Percentiles rank a stretch among this genome's conserved stretches.
Conservation (phyloP, 2,113 vertebrate genomes). For the Danionella cerebrum region DNA sequence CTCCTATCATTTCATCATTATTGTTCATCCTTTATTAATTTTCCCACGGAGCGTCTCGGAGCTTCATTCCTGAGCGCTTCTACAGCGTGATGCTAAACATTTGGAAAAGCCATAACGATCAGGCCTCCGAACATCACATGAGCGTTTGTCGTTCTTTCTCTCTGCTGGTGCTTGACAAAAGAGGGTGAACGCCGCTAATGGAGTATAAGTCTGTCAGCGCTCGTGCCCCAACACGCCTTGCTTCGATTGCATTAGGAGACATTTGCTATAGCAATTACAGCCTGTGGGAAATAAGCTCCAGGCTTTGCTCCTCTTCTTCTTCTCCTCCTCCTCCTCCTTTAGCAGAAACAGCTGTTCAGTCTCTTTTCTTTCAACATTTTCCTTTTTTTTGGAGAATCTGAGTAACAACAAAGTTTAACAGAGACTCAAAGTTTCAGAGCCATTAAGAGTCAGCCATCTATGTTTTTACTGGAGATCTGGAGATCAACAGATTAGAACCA, state of each 20-base stretch:
- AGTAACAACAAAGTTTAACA: too few species aligned
- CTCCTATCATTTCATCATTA: neutral
- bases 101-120: constrained; percentile 4
- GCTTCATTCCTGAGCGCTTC: neutral
- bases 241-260: constrained; percentile 45
- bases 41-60: constrained; percentile 2
- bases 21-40: neutral
- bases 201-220: constrained; percentile 49
- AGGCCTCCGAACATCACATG: neutral
- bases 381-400: too few species aligned
- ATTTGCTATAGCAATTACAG: constrained; percentile 48
- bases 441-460: too few species aligned
- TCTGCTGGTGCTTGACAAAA: constrained; percentile 8
- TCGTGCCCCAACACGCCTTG: constrained; percentile 45
- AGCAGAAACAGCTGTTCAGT: constrained; percentile 30
- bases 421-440: too few species aligned
- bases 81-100: constrained; percentile 5
- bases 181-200: constrained; percentile 41
- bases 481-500: too few species aligned
- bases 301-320: constrained; percentile 11
- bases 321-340: too few species aligned
- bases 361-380: too few species aligned
- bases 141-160: neutral
- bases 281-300: constrained; percentile 37
- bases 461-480: too few species aligned